Evolutionary conservation across 2,797 vertebrate genomes (phyloP).

Genomic region (Fringilla coelebs): DNA sequence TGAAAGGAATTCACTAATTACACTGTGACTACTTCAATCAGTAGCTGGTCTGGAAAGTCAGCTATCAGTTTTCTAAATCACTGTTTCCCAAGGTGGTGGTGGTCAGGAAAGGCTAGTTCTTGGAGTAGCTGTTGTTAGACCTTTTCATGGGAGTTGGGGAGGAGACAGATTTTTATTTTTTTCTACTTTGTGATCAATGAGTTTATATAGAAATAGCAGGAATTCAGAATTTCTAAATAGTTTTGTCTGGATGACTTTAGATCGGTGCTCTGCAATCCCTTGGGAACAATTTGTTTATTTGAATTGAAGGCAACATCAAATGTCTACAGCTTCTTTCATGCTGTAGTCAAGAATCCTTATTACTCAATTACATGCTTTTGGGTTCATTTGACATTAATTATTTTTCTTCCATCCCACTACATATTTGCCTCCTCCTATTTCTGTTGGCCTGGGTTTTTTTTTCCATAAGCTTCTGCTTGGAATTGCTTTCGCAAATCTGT

Average conservation of each 20-base stretch:
- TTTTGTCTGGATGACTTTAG: not conserved
- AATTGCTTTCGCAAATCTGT: not conserved
- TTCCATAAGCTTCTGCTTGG: not conserved
- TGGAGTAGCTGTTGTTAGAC: not conserved
- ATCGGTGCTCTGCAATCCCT: not conserved
- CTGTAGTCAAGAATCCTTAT: not conserved
- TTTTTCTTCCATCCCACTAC: not conserved
- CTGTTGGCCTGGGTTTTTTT: fast-evolving
- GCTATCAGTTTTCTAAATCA: not conserved
- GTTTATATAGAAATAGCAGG: not conserved
- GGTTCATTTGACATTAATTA: not conserved
- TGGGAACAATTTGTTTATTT: not conserved
- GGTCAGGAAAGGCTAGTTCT: not conserved
- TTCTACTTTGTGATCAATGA: not conserved
- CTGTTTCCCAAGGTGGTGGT: not conserved
- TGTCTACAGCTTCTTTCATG: not conserved
- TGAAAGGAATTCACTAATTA: not conserved
- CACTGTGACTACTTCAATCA: not conserved
- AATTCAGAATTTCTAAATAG: not conserved
- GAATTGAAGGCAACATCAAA: not conserved
- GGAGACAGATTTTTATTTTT: not conserved
- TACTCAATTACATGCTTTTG: not conserved
- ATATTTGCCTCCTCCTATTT: not conserved
- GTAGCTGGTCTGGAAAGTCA: not conserved
- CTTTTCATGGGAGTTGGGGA: not conserved